Percentiles rank a stretch among this genome's conserved stretches.
phyloP scores from a whole-genome alignment of 2,888 invertebrate genomes.

The Heterodera filipjevi region DNA sequence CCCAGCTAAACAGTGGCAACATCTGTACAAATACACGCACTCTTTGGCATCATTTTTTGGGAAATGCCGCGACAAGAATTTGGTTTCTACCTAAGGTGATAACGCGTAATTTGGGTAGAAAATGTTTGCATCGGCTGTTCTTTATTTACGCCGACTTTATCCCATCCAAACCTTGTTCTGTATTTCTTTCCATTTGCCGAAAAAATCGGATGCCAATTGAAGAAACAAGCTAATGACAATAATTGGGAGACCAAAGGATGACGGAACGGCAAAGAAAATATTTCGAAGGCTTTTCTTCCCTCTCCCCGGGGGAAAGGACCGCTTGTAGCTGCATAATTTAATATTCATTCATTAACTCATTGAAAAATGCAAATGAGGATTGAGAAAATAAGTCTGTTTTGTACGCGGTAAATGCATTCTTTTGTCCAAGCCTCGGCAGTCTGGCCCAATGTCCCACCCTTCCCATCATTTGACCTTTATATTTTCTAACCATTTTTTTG shows the following conservation, averaged over 20 bases:
- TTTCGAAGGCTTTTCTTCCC: too few species aligned
- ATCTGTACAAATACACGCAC: too few species aligned
- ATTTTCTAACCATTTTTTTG: too few species aligned
- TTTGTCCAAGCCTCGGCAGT: neutral
- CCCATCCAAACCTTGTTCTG: neutral
- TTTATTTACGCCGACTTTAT: too few species aligned
- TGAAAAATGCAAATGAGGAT: constrained; percentile 3
- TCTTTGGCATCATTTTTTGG: too few species aligned
- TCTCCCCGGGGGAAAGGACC: neutral
- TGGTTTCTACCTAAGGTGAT: too few species aligned
- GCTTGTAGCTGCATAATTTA: neutral
- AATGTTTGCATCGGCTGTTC: too few species aligned
- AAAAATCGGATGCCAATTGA: neutral
- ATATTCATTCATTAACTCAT: constrained; percentile 3
- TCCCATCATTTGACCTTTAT: neutral
- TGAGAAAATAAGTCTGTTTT: neutral
- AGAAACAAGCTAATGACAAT: neutral
- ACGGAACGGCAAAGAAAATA: neutral
- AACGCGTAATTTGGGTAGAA: too few species aligned
- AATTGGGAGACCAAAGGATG: neutral
- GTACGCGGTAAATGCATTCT: constrained; percentile 1
- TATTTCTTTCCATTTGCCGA: neutral
- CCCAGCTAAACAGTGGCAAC: too few species aligned
- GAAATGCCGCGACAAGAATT: too few species aligned
- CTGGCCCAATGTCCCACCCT: neutral